Evolutionary conservation across 1,140 invertebrate genomes (phyloP), one percentile per base, ranked within the genome.

Genomic region (Eumaeus atala): DNA sequence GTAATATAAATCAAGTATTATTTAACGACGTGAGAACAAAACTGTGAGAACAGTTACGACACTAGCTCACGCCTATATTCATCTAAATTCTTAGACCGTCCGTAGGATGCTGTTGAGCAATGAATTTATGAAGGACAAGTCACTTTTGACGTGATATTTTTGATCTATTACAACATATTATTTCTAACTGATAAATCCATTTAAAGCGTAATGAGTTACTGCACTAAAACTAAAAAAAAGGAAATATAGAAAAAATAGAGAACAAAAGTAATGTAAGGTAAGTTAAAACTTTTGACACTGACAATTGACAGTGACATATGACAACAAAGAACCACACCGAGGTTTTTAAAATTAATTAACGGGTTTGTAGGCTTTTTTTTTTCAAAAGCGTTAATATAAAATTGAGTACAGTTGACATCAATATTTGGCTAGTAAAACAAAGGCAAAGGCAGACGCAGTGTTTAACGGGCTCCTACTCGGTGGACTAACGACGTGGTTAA

Each of bases 101-200:
- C 61, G 51, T 51, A 56, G 54, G 56, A 52, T 48, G 61, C 56
- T 64, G 54, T 61, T 64, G 53, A 59, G 61, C 58, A 64, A 64
- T 58, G 21, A 28, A 28, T 28, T 28, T 28, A 28, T 28, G 21
- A 28, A 28, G 21, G 21, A 28, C 21, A 28, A 28, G 21, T 28
- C 21, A 54, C 49, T 8, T 33, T 58, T 44, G 17, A 61, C 48
- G 56, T 64, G 59, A 51, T 28, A 28, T 28, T 28, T 28, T 28
- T 3, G 6, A 28, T 28, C 21, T 3, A 28, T 28, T 3, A 28
- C 21, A 28, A 6, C 21, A 28, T 28, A 28, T 28, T 28, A 28
- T 28, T 2, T 2, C 6, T 28, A 3, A 28, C 21, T 6, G 21
- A 28, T 3, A 2, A 28, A 51, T 44, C 49, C 37, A 44, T 56